Base-by-base conservation (phyloP, 2,113 vertebrate species). In the Nothocercus julius region DNA sequence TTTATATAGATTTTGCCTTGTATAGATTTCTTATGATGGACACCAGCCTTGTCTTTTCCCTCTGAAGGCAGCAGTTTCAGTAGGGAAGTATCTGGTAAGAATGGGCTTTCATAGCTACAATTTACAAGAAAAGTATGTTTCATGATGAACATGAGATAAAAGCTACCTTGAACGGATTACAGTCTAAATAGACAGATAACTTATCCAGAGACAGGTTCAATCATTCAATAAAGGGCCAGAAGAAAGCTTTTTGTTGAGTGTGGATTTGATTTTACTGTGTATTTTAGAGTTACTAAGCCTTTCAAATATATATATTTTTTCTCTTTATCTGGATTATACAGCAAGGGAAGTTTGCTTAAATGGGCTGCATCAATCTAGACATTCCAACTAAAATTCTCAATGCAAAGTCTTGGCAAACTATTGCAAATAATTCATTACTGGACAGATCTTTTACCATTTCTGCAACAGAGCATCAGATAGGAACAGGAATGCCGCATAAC, bases 241-340 rank as follows among this genome's bases (percentile, higher is more conserved):
- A 82, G 47, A 30, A 16, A 3, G 3, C 8, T 75, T 56, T 95
- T 86, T 90, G 68, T 67, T 53, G 74, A 58, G 24, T n/a, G 59
- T 63, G 19, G 25, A 82, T 93, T 89, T 90, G 38, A 82, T 94
- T 96, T 93, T 83, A 28, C 7, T n/a, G 32, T 79, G 27, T 58
- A 28, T 79, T 83, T 94, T 54, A 5, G 2, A 30, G 66, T 84
- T 79, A 79, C 0, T 1, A 63, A 76, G 36, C 12, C 16, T 62
- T 66, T 70, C 32, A 86, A 27, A 22, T 49, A 30, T 34, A 56
- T 0, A 1, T 83, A 75, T 91, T 30, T 73, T 74, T 58, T 82
- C 42, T 84, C 32, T 38, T 90, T 84, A 47, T 72, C 83, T 76
- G 44, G n/a, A 32, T 56, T 87, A n/a, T 5, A 54, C 45, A 73